Base-by-base conservation (phyloP, 2,797 vertebrate species). In the Gallinago nigripennis region DNA sequence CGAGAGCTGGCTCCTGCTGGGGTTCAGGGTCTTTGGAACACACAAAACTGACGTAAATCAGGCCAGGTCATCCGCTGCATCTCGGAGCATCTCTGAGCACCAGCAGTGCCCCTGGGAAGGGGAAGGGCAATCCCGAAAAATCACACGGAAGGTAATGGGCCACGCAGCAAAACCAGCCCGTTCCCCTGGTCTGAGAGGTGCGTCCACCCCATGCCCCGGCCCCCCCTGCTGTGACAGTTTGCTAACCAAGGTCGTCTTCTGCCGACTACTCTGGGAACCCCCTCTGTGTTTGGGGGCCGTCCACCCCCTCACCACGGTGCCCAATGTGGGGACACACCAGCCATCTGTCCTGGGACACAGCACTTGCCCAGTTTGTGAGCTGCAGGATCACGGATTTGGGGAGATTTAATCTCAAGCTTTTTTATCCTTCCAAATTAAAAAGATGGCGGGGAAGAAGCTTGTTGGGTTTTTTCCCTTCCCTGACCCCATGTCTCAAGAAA, bases 341-440 rank as follows among this genome's bases (percentile, higher is more conserved):
- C 24, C 54, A 70, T 48, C 80, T 87, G 63, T 18, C 23, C 35
- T 37, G 46, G 64, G 20, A 79, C 5, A 41, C 25, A 65, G 53
- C 51, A 61, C 50, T 51, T 69, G 43, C 57, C 58, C 70, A 16
- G 30, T 46, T 56, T 85, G 64, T 2, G 15, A 96, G 77, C 58
- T 25, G 65, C 35, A 87, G 70, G 63, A 43, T 87, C 48, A 4
- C 25, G 63, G 81, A 88, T 88, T 94, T 89, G 78, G 48, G 48
- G 79, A 89, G 89, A 88, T 89, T 73, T 89, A 77, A 80, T 83
- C 53, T 87, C 87, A 73, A 89, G 89, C 37, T 61, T 92, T 86
- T 91, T 77, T 46, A 69, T 95, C 58, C 30, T 90, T 81, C 65
- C 69, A 79, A 84, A 94, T 87, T 65, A 39, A 68, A 82, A 80